These are phyloP conservation scores for Rhyacophila evoluta DNA, from an alignment of 2,888 invertebrate species.

Conservation along the genomic window DNA sequence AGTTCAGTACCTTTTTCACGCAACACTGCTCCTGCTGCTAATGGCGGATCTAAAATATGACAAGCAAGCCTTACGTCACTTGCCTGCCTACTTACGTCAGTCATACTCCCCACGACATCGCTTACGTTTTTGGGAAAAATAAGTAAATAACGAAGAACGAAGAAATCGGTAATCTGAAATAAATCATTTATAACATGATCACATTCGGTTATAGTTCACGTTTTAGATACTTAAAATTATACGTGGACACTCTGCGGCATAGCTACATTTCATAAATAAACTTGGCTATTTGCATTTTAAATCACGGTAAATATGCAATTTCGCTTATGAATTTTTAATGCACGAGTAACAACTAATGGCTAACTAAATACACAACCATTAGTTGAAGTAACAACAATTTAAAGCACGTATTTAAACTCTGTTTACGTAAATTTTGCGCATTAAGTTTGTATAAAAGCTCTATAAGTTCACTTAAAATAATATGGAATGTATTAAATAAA, in stretches of 20 bases:
- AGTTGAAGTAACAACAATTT: neutral
- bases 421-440: neutral
- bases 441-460: neutral
- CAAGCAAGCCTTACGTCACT: slow-evolving; percentile 38
- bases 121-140: neutral
- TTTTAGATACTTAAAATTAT: no score
- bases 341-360: slow-evolving; percentile 26
- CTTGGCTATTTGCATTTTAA: slow-evolving; percentile 27
- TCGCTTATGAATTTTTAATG: slow-evolving; percentile 34
- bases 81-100: slow-evolving; percentile 43
- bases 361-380: neutral
- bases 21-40: slow-evolving; percentile 37
- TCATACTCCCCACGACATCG: slow-evolving; percentile 25
- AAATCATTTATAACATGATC: neutral
- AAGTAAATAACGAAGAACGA: neutral
- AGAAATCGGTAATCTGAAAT: neutral
- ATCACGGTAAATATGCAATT: slow-evolving; percentile 30
- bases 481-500: no score
- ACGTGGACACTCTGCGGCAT: no score
- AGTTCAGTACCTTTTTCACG: slow-evolving; percentile 35
- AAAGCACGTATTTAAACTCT: neutral
- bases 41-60: slow-evolving; percentile 35
- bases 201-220: neutral
- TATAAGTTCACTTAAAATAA: neutral
- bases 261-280: no score